phyloP scores from a whole-genome alignment of 2,113 vertebrate genomes.

The Brienomyrus longianalis region DNA sequence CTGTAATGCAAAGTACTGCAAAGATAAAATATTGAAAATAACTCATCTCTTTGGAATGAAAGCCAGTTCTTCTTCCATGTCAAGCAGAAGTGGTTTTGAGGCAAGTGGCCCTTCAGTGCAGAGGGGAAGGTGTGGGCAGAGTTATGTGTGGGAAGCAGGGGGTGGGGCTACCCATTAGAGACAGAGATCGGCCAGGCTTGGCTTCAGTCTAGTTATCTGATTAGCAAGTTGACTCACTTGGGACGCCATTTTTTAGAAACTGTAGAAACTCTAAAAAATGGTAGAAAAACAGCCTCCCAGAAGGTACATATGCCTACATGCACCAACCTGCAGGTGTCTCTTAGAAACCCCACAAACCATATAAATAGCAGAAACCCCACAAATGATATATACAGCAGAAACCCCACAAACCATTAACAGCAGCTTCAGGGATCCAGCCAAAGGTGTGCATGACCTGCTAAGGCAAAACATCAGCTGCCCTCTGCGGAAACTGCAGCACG shows the following conservation, averaged over 20 bases:
- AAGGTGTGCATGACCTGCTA: not conserved
- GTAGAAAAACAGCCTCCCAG: not conserved
- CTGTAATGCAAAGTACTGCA: not conserved
- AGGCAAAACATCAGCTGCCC: not conserved
- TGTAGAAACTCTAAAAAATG: not conserved
- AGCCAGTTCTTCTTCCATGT: not conserved
- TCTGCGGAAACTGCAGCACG: not conserved
- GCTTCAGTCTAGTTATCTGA: not conserved
- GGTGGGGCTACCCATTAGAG: not conserved
- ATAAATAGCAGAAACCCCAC: not conserved
- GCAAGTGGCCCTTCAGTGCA: not conserved
- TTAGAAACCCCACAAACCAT: not conserved
- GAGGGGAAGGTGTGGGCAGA: not conserved
- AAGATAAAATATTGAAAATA: slow-evolving; percentile 1
- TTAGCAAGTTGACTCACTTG: not conserved
- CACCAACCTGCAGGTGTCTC: not conserved
- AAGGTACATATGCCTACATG: not conserved
- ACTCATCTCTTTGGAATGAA: not conserved
- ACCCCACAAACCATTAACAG: not conserved
- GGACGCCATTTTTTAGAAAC: not conserved
- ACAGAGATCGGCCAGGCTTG: not conserved
- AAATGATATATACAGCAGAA: too few relatives aligned
- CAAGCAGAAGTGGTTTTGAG: not conserved
- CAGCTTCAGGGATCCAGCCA: not conserved
- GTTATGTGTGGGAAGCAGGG: not conserved